phyloP scores from a whole-genome alignment of 2,888 invertebrate genomes.

The Dysmachus trigonus region DNA sequence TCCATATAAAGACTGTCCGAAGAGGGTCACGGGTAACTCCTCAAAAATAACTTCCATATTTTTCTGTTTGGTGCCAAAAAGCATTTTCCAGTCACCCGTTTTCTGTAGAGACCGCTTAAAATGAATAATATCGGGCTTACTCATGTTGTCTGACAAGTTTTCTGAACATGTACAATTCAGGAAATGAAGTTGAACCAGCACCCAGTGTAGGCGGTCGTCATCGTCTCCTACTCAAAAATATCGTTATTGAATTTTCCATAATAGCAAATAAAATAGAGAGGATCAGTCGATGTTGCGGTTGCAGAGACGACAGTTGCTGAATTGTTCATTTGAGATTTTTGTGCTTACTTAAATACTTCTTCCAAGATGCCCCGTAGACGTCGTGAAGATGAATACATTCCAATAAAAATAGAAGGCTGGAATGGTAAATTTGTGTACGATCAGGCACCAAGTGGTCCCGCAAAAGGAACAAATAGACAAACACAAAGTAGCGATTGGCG shows the following conservation, averaged over 20 bases:
- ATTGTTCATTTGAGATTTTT: not conserved
- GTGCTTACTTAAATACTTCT: not conserved
- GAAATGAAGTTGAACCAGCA: not conserved
- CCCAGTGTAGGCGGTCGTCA: not conserved
- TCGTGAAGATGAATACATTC: conserved; percentile 61
- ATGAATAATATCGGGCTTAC: not conserved
- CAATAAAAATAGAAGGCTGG: conserved; percentile 64
- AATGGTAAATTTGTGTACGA: conserved; percentile 59
- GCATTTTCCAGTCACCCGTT: not conserved
- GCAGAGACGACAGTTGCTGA: not conserved
- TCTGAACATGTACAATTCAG: conserved; percentile 10
- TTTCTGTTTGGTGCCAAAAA: not conserved
- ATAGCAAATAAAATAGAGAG: not conserved
- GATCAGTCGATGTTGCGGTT: not conserved
- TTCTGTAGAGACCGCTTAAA: not conserved
- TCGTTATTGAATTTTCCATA: not conserved
- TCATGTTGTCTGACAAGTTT: conserved; percentile 7
- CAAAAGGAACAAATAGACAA: conserved; percentile 58
- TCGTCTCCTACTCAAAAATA: not conserved
- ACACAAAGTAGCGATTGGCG: conserved; percentile 57
- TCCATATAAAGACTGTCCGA: not conserved
- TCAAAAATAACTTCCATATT: not conserved
- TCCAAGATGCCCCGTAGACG: conserved; percentile 57
- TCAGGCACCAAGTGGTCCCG: conserved; percentile 56
- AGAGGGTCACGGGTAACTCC: conserved; percentile 19